phyloP scores from a whole-genome alignment of 1,140 invertebrate genomes.

The Leptinotarsa lineolata region DNA sequence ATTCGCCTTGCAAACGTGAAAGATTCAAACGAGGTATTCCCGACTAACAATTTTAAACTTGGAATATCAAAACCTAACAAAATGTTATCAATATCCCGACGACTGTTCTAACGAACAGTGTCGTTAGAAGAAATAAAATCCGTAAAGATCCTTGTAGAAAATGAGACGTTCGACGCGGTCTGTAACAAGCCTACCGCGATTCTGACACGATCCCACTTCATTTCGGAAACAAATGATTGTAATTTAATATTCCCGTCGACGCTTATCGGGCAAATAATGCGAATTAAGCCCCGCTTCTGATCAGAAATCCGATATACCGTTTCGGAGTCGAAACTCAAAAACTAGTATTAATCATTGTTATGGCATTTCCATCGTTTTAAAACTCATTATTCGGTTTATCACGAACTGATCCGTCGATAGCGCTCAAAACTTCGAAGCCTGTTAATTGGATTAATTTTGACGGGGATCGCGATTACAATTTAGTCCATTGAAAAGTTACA shows the following conservation, averaged over 20 bases:
- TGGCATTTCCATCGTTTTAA: conserved; percentile 21
- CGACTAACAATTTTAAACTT: not conserved
- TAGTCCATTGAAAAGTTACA: too few species aligned
- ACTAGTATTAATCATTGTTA: conserved; percentile 25
- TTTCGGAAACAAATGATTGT: conserved; percentile 57
- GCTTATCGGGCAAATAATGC: conserved; percentile 47
- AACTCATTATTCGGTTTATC: conserved; percentile 28
- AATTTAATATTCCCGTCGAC: conserved; percentile 51
- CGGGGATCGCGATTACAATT: not conserved
- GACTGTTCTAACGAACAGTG: conserved; percentile 16
- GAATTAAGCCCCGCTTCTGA: conserved; percentile 31
- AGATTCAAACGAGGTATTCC: not conserved
- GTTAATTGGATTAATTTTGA: not conserved
- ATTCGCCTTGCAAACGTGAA: too few species aligned
- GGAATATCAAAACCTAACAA: not conserved
- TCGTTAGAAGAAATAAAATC: conserved; percentile 32
- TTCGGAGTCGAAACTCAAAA: conserved; percentile 19
- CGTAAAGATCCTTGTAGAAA: conserved; percentile 27
- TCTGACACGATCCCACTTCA: conserved; percentile 54
- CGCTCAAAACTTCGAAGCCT: not conserved
- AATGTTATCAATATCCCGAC: conserved; percentile 1
- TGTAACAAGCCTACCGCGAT: conserved; percentile 55
- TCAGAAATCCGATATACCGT: not conserved
- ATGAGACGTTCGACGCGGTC: conserved; percentile 36
- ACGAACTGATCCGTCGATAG: conserved; percentile 6